phyloP scores from a whole-genome alignment of 2,797 vertebrate species.

The Sus cebifrons region DNA sequence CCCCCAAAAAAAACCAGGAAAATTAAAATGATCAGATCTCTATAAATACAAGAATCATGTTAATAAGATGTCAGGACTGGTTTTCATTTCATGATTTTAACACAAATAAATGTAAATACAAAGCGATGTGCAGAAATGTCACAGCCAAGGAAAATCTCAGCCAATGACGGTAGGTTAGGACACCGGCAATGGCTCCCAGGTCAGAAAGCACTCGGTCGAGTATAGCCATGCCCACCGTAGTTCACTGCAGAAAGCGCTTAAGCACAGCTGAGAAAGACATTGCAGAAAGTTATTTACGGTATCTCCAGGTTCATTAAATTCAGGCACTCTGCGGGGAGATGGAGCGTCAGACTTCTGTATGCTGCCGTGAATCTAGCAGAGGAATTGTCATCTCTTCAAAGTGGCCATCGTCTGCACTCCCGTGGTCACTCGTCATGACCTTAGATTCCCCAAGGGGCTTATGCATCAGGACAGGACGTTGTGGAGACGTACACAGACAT shows the following conservation, averaged over 20 bases:
- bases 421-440: constrained; percentile 97
- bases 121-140: constrained; percentile 89
- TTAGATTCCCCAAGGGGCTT: constrained; percentile 96
- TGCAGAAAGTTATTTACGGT: constrained; percentile 68
- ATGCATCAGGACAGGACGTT: constrained; percentile 97
- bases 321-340: constrained; percentile 96
- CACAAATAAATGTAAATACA: constrained; percentile 88
- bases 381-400: constrained; percentile 94
- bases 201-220: constrained; percentile 85
- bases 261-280: constrained; percentile 69
- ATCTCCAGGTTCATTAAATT: constrained; percentile 89
- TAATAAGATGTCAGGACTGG: constrained; percentile 88
- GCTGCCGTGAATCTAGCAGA: constrained; percentile 95
- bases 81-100: constrained; percentile 83
- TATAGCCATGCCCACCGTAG: constrained; percentile 86
- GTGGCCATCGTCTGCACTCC: constrained; percentile 93
- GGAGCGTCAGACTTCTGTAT: constrained; percentile 98
- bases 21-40: constrained; percentile 92
- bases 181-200: constrained; percentile 81
- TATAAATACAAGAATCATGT: constrained; percentile 94
- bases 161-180: constrained; percentile 85
- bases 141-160: constrained; percentile 85
- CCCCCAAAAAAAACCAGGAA: constrained; percentile 90
- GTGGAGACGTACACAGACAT: constrained; percentile 95
- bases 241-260: constrained; percentile 83